Base-by-base conservation (phyloP, 2,888 invertebrate genomes). In the Macaria notata region DNA sequence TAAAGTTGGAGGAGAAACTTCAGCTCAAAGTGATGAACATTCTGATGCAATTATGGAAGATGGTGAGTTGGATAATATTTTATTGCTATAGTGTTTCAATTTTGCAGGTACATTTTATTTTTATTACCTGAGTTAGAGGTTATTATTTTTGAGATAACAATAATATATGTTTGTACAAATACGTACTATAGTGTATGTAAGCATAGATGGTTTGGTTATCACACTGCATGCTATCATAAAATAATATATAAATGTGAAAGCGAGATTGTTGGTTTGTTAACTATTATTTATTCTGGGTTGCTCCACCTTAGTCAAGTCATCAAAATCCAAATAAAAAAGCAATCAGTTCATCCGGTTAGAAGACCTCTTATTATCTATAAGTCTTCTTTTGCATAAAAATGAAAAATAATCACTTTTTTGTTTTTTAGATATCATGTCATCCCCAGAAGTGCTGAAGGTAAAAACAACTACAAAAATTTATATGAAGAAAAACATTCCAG, bases 391-490 rank as follows among this genome's bases (percentile, higher is more conserved):
- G 9, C 9, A 52, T 46, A 33, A 31, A 46, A 29, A 39, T 39
- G 29, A 39, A 46, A 48, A 39, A 19, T 43, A 43, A 43, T 43
- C 43, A 43, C 19, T 19, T 8, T 45, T 46, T 41, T 19, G 31
- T 7, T 9, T 41, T 53, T 41, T 39, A 42, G 31, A 39, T 39
- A 30, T 41, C 9, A 8, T 31, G 39, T 8, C 41, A 46, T 46
- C 39, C 9, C 56, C 52, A 39, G 48, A 52, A 38, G 56, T 52
- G 4, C 31, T 56, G 39, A 52, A 52, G 51, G 44, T 57, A n/a
- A 52, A 49, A 48, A 57, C 52, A 29, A 52, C 49, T 6, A 33
- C 51, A 46, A 57, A 57, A 49, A 7, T 46, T 48, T 57, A 57
- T 57, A 39, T 31, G 19, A 52, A 45, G 42, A 45, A 45, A 19